A percentile compares a stretch with the other conserved stretches of the same genome.
phyloP scores from a whole-genome alignment of 2,113 vertebrate genomes.

The Anseranas semipalmata region DNA sequence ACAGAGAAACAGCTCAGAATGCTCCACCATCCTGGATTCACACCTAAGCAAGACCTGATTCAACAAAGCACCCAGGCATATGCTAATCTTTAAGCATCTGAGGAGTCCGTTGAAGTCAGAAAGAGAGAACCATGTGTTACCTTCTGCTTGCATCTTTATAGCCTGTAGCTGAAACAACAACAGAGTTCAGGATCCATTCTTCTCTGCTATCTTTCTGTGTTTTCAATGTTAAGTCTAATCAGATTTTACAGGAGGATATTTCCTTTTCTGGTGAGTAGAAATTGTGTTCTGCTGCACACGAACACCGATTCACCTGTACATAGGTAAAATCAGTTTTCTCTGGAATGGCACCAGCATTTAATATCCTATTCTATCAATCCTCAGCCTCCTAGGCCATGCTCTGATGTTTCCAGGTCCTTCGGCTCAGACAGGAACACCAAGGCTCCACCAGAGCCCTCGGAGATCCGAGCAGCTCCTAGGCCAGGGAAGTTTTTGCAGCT shows the following conservation, averaged over 20 bases:
- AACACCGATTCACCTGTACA: rapidly evolving
- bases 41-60: neutral
- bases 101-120: neutral
- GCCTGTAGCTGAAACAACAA: neutral
- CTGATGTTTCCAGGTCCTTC: neutral
- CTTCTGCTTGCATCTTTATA: neutral
- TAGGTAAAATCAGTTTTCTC: neutral
- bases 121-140: neutral
- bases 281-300: neutral
- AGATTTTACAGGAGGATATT: rapidly evolving
- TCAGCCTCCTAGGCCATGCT: neutral
- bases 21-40: rapidly evolving
- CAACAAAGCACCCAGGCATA: neutral
- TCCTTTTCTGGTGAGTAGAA: neutral
- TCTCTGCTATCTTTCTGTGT: neutral
- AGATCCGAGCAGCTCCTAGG: neutral
- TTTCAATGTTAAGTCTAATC: neutral
- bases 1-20: rapidly evolving
- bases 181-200: rapidly evolving
- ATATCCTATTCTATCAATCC: neutral
- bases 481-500: neutral
- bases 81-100: neutral
- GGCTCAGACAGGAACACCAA: too few relatives aligned
- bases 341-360: neutral
- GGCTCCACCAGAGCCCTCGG: neutral